Conservation (phyloP, 1,140 invertebrate genomes). For the Fopius arisanus region DNA sequence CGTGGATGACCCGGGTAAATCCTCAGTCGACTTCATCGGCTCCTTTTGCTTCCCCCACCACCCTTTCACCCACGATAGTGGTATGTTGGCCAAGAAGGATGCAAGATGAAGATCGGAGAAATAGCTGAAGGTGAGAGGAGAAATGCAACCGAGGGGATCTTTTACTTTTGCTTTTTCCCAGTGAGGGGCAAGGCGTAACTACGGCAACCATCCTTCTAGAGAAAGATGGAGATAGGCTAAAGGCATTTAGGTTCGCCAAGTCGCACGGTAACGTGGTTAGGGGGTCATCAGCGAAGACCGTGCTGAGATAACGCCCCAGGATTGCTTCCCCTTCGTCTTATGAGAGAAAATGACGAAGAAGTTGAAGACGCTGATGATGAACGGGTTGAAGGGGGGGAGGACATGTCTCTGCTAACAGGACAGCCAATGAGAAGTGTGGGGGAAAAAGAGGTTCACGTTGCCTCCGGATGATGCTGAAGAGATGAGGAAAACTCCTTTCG, state of each 20-base stretch:
- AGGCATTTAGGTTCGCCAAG: slow-evolving; percentile 45
- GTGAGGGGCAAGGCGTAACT: slow-evolving; percentile 34
- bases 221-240: slow-evolving; percentile 29
- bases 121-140: background rate
- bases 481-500: background rate
- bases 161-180: background rate
- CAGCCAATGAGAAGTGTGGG: background rate
- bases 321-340: background rate
- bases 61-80: background rate
- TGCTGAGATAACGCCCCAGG: slow-evolving; percentile 26
- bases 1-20: slow-evolving; percentile 33
- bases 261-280: slow-evolving; percentile 44
- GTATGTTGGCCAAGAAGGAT: background rate
- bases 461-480: background rate
- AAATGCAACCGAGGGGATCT: background rate
- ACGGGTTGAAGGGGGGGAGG: background rate
- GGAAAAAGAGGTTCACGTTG: background rate
- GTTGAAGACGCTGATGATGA: background rate
- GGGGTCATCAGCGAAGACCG: slow-evolving; percentile 47
- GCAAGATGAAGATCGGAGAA: background rate
- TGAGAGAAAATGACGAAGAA: slow-evolving; percentile 9
- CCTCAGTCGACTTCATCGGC: slow-evolving; percentile 23
- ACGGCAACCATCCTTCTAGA: slow-evolving; percentile 38
- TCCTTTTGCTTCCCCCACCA: background rate
- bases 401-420: background rate